Percentiles rank a stretch among this genome's conserved stretches.
These are phyloP conservation scores for Archocentrus centrarchus DNA, from an alignment of 2,113 vertebrate genomes.

Conservation along the genomic window DNA sequence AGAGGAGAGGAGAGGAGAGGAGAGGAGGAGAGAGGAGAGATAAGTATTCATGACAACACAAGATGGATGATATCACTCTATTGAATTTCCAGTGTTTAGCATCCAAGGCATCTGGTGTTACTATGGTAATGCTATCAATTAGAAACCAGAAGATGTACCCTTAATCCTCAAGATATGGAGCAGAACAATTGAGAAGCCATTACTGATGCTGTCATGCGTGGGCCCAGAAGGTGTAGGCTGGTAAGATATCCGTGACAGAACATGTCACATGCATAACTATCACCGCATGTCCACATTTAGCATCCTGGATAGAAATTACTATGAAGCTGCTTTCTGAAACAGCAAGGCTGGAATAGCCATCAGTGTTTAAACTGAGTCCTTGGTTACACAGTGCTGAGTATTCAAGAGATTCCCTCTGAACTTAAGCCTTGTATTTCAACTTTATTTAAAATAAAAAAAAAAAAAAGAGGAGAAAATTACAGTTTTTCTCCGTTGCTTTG, in stretches of 20 bases:
- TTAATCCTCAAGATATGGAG: conserved; percentile 42
- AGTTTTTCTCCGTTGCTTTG: not conserved
- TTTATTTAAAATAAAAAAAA: not conserved
- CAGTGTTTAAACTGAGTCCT: not conserved
- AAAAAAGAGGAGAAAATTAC: conserved; percentile 14
- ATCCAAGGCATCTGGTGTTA: conserved; percentile 14
- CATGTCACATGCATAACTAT: conserved; percentile 62
- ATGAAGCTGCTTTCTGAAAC: not conserved
- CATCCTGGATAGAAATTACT: conserved; percentile 5
- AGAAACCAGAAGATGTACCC: conserved; percentile 39
- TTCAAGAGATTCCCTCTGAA: not conserved
- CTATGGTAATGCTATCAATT: conserved; percentile 38
- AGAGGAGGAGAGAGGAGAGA: not conserved
- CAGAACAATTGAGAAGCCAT: conserved; percentile 47
- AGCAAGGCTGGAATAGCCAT: not conserved
- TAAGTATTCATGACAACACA: not conserved
- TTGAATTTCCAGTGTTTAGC: conserved; percentile 42
- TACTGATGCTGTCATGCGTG: conserved; percentile 43
- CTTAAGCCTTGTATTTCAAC: not conserved
- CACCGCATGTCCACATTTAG: conserved; percentile 46
- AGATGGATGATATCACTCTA: conserved; percentile 16
- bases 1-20: too few relatives aligned
- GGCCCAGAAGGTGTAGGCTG: conserved; percentile 53
- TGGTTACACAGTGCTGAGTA: not conserved
- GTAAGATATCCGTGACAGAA: conserved; percentile 56